Evolutionary conservation across 2,888 invertebrate genomes (phyloP).

Genomic region (Tyria jacobaeae): DNA sequence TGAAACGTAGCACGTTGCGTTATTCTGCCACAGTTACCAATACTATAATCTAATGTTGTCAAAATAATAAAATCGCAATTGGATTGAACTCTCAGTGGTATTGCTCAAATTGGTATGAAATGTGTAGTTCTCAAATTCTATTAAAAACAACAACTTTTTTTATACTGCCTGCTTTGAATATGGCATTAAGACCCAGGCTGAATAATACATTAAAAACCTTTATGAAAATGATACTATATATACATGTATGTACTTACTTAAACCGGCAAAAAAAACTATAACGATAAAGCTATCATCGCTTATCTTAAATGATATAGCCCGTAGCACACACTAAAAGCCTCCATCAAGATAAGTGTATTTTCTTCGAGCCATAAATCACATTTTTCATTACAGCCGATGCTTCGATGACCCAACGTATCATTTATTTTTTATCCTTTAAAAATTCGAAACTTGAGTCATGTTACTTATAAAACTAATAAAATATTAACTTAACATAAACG

Average conservation of each 20-base stretch:
- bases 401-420: constrained; percentile 38
- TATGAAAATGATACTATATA: too few species aligned
- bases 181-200: too few species aligned
- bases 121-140: too few species aligned
- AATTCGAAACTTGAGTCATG: constrained; percentile 16
- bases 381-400: constrained; percentile 43
- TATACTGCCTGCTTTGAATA: too few species aligned
- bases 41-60: constrained; percentile 50
- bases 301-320: constrained; percentile 30
- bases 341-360: constrained; percentile 47
- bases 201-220: too few species aligned
- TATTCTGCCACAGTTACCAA: constrained; percentile 52
- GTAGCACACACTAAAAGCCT: constrained; percentile 26
- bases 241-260: too few species aligned
- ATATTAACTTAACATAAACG: constrained; percentile 17
- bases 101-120: constrained; percentile 33
- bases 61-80: constrained; percentile 28
- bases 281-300: constrained; percentile 28
- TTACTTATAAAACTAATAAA: constrained; percentile 25
- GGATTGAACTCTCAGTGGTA: constrained; percentile 23
- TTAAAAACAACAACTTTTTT: too few species aligned
- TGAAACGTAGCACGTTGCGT: constrained; percentile 67
- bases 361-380: constrained; percentile 46
- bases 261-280: constrained; percentile 12
- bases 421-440: constrained; percentile 29